These are phyloP conservation scores for Mormyrus proboscirostris DNA, from an alignment of 2,797 vertebrate genomes.

Conservation along the genomic window DNA sequence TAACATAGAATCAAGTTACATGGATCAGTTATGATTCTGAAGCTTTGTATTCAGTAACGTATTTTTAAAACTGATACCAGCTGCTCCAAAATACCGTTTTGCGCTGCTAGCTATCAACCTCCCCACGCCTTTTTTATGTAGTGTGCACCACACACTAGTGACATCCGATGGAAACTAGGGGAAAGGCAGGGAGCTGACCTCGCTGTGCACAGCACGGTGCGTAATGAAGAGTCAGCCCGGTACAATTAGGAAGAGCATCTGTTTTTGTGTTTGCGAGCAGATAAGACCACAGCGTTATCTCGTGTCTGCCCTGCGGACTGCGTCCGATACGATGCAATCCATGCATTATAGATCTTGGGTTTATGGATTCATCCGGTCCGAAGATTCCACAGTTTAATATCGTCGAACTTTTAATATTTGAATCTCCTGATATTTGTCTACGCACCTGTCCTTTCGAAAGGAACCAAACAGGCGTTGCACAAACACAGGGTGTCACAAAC, in stretches of 20 bases:
- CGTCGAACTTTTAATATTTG: neutral
- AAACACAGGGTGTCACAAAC: neutral
- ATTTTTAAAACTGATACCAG: neutral
- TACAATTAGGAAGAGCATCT: neutral
- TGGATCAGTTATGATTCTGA: neutral
- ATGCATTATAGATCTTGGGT: neutral
- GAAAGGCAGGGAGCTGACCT: neutral
- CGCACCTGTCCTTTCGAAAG: neutral
- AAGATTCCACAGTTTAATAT: neutral
- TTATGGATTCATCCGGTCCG: neutral
- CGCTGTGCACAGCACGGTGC: neutral
- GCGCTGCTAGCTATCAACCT: neutral
- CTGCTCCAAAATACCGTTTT: neutral
- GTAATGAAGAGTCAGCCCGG: neutral
- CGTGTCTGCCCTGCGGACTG: neutral
- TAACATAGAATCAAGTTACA: neutral
- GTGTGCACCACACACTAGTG: neutral
- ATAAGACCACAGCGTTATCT: neutral
- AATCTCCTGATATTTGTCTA: neutral
- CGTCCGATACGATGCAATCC: neutral
- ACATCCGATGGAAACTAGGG: neutral
- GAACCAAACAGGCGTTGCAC: neutral
- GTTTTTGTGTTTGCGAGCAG: neutral
- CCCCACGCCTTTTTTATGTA: neutral
- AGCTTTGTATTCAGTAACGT: neutral